Base-by-base conservation (phyloP, 2,113 vertebrate genomes). In the Rhegmatorhina hoffmannsi region DNA sequence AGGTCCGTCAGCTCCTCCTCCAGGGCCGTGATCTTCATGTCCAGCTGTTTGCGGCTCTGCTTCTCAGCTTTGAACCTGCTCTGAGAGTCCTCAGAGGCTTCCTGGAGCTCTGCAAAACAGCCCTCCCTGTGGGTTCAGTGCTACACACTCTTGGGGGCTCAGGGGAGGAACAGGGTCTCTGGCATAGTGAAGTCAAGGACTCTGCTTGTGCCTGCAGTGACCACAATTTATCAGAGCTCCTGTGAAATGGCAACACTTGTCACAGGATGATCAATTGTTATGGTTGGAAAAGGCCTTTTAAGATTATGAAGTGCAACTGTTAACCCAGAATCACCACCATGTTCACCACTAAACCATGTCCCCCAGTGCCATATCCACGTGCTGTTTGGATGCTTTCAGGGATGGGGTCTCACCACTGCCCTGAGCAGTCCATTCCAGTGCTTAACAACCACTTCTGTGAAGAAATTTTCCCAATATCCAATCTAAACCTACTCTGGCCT, bases 1-100 rank as follows among this genome's bases (percentile, higher is more conserved):
- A 99, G 90, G 95, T 99, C 99, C 10, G 97, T 92, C 46, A 99
- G 80, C 73, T 99, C 99, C 58, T 99, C 99, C 78, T 99, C 99
- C 95, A 99, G 11, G 5, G 96, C 95, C 16, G 85, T 92, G 31
- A 98, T 93, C 86, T 94, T 98, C 70, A 98, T 96, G 58, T 99
- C 99, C 80, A 98, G 96, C 87, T 99, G 98, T 43, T 97, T 99
- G 53, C 99, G 98, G 64, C 95, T 98, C 83, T 99, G 99, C 87
- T 99, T 99, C 97, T 99, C 99, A 16, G 92, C 97, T 96, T 97
- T 98, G 96, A 98, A 96, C 88, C 97, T 98, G 53, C 80, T 92
- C 96, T 98, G 98, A 18, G 95, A 78, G 74, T 97, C 97, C 70
- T 99, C 98, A 20, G 98, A 98, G 10, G 83, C 86, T 87, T 99